Evolutionary conservation across 2,888 invertebrate species (phyloP), one percentile per base, ranked within the genome.

Genomic region (Heliconius aoede): DNA sequence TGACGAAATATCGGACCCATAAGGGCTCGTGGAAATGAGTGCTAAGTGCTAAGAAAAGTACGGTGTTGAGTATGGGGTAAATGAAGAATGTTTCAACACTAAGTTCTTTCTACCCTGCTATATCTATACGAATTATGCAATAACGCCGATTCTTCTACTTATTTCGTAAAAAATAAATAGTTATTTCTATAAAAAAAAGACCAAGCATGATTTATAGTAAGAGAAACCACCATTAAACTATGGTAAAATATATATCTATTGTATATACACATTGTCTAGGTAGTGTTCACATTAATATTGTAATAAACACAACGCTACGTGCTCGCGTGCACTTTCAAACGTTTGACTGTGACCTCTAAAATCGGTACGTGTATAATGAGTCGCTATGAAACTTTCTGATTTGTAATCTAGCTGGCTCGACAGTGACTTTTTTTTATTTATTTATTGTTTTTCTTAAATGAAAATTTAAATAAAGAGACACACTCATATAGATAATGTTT

Each of bases 291-390:
- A 80, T 77, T 80, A 77, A 81, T 78, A 76, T 73, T 67, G 55
- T 72, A 75, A 69, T 80, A 79, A 77, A 78, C 76, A 79, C 65
- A 32, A 64, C 18, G 26, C 62, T 78, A 78, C 79, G 76, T 80
- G 88, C 82, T 77, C 76, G 80, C 83, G 83, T 84, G 86, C 84
- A 92, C 93, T 93, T 93, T 94, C 92, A 87, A 93, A 90, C 87
- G 83, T 84, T 84, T 87, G 82, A 82, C 83, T 81, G 83, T 83
- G 92, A 91, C 93, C 93, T 93, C 91, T 88, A 92, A 92, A 92
- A 86, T 84, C 90, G 89, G 85, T 85, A 89, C 89, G 91, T 89
- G 89, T 89, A 85, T 88, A 90, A 90, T 86, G 86, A 89, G 84
- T 46, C 71, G 78, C 51, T 74, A 82, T 82, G 32, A 85, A 86